Conservation (phyloP, 2,113 vertebrate genomes). For the Ophthalmolycus amberensis region DNA sequence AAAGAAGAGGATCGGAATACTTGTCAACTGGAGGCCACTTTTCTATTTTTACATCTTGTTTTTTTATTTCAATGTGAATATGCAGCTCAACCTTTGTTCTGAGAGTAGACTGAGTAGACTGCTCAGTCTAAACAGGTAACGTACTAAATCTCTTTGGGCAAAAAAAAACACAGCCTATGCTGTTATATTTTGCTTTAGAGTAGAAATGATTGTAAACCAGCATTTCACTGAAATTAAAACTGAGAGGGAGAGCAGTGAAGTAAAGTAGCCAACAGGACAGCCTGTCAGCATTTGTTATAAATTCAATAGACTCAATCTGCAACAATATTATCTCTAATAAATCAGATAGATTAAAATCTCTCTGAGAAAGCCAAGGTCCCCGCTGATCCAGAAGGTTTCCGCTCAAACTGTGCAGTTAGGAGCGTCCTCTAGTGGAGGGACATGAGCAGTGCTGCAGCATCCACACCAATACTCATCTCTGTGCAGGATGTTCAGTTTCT, state of each 20-base stretch:
- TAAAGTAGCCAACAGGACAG: neutral
- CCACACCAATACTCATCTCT: neutral
- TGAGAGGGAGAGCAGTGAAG: neutral
- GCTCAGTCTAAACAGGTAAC: conserved; percentile 2
- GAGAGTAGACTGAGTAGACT: neutral
- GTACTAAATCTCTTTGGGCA: neutral
- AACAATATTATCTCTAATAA: neutral
- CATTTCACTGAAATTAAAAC: neutral
- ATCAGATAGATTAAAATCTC: neutral
- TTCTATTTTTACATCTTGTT: neutral
- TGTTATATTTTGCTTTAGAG: neutral
- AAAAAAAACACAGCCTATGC: neutral
- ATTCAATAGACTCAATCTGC: neutral
- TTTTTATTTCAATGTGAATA: neutral
- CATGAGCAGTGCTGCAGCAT: neutral
- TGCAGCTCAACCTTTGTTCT: neutral
- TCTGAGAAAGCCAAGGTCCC: neutral
- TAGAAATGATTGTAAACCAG: neutral
- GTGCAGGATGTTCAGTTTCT: neutral
- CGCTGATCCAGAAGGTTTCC: conserved; percentile 24
- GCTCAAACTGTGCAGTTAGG: neutral
- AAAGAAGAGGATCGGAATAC: neutral
- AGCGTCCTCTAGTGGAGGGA: conserved; percentile 55
- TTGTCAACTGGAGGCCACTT: neutral
- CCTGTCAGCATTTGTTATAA: neutral